Evolutionary conservation across 2,797 vertebrate species (phyloP).

Genomic region (Siniperca obscura): DNA sequence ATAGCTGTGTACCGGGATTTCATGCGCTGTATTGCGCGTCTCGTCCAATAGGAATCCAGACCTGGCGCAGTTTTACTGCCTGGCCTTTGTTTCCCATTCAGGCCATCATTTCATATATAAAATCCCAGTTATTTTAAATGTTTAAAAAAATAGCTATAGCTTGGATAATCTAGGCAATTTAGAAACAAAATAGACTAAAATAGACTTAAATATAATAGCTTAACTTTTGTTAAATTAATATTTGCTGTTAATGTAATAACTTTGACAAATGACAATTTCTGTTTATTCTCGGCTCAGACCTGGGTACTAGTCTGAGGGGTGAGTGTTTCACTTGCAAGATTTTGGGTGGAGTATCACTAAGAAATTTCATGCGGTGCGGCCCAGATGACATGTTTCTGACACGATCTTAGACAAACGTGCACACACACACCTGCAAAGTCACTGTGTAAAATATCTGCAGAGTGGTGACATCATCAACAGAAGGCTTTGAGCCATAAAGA

Average conservation of each 20-base stretch:
- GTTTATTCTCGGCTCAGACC: not conserved
- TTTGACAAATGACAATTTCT: not conserved
- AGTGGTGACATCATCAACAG: conserved; percentile 48
- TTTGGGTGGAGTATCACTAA: not conserved
- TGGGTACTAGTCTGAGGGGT: not conserved
- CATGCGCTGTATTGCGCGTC: too few relatives aligned
- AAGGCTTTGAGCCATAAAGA: conserved; percentile 30
- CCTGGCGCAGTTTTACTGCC: too few relatives aligned
- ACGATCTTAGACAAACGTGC: not conserved
- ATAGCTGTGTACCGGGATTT: too few relatives aligned
- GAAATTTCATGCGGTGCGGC: not conserved
- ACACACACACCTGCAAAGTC: conserved; percentile 21
- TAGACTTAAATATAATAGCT: not conserved
- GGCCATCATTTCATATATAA: not conserved
- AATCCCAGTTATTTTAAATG: not conserved
- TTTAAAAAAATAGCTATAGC: not conserved
- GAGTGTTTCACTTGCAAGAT: conserved; percentile 1
- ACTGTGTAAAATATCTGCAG: conserved; percentile 35
- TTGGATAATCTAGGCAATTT: not conserved
- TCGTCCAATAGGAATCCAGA: too few relatives aligned
- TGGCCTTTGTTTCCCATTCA: too few relatives aligned
- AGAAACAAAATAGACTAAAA: not conserved
- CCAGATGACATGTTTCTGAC: conserved; percentile 12
- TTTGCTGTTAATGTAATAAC: not conserved
- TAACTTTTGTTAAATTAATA: not conserved